Evolutionary conservation across 1,140 invertebrate genomes (phyloP), one percentile per base, ranked within the genome.

Genomic region (Sminthurinus signatus): DNA sequence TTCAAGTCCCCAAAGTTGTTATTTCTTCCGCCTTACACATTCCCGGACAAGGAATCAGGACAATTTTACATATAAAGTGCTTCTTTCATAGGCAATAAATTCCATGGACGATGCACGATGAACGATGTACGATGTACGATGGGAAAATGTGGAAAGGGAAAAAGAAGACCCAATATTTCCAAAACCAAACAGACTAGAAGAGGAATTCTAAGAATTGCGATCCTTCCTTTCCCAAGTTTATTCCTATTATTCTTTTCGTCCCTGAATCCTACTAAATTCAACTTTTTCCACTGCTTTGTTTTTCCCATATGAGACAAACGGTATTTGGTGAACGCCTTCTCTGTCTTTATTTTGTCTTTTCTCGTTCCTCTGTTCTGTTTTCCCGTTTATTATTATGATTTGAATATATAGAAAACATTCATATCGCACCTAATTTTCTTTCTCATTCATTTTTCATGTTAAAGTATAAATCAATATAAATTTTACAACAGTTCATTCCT

Each of bases 71-170:
- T 61, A 61, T 54, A 61, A 61, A 61, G 60, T 61, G 60, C 60
- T 61, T 46, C 50, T 61, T 61, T 31, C 43, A 61, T 51, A 61
- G 50, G 60, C 60, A 61, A 61, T 65, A 65, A 65, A 65, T 65
- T 57, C 58, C 44, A 60, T 60, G 54, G 57, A 46, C 28, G 58
- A 57, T n/a, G n/a, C n/a, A n/a, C n/a, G n/a, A n/a, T n/a, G n/a
- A n/a, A n/a, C n/a, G n/a, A n/a, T n/a, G n/a, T n/a, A n/a, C n/a
- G n/a, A n/a, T n/a, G n/a, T n/a, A n/a, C n/a, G n/a, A n/a, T n/a
- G n/a, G n/a, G n/a, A n/a, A n/a, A n/a, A n/a, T n/a, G n/a, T n/a
- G n/a, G n/a, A n/a, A n/a, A n/a, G n/a, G n/a, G n/a, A n/a, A n/a
- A n/a, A n/a, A n/a, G n/a, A n/a, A n/a, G n/a, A n/a, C n/a, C n/a